phyloP scores from a whole-genome alignment of 2,888 invertebrate species.

The Mongoloraphidia duomilia region DNA sequence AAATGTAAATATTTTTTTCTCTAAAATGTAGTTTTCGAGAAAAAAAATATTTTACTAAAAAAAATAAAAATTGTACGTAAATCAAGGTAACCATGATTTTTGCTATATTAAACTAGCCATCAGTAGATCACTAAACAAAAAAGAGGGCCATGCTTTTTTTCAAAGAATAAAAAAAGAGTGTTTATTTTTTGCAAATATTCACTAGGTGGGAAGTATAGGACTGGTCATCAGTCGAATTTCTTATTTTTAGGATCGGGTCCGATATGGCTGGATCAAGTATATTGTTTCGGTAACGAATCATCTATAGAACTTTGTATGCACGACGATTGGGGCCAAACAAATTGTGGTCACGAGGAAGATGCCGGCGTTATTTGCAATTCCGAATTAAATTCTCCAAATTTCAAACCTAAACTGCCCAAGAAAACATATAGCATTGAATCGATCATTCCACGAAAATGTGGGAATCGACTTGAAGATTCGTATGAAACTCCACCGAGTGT shows the following conservation, averaged over 20 bases:
- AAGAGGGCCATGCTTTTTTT: no score
- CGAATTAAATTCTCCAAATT: constrained; percentile 21
- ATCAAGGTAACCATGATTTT: no score
- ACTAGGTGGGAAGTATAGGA: no score
- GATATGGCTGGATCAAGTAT: constrained; percentile 57
- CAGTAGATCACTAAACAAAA: no score
- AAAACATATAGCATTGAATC: constrained; percentile 16
- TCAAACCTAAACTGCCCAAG: not conserved
- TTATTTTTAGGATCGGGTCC: constrained; percentile 35
- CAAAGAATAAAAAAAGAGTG: no score
- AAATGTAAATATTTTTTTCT: no score
- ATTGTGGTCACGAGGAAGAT: constrained; percentile 61
- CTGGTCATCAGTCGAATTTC: no score
- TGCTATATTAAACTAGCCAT: no score
- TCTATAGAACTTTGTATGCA: constrained; percentile 47
- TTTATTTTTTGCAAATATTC: no score
- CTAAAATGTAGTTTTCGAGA: no score
- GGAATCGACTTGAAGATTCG: constrained; percentile 34
- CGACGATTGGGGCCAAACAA: constrained; percentile 52
- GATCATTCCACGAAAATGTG: constrained; percentile 34
- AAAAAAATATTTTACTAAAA: no score
- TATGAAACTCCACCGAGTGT: constrained; percentile 20
- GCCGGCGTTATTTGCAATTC: constrained; percentile 26
- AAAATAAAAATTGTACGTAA: no score
- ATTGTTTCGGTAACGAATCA: constrained; percentile 51